phyloP scores from a whole-genome alignment of 2,113 vertebrate species.

The Madoqua kirkii region DNA sequence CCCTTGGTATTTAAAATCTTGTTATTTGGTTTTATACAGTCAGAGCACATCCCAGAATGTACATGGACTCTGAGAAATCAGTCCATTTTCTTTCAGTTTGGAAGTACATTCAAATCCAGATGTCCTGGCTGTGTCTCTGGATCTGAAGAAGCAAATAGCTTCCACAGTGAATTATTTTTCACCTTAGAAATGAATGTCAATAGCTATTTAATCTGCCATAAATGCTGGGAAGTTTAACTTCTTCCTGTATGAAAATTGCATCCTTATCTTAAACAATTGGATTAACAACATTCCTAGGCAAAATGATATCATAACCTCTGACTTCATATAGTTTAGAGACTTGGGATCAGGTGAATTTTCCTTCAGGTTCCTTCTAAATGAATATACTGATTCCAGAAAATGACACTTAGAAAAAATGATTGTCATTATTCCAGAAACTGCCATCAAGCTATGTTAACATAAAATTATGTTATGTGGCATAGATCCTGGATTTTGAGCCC shows the following conservation, averaged over 20 bases:
- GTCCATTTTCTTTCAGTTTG: neutral
- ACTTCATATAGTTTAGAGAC: neutral
- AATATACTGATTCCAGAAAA: conserved; percentile 21
- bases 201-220: neutral
- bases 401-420: neutral
- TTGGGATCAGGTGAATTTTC: neutral
- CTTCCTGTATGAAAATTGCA: neutral
- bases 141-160: neutral
- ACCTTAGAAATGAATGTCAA: neutral
- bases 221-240: neutral
- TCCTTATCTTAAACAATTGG: neutral
- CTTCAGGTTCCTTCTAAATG: neutral
- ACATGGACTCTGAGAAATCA: neutral
- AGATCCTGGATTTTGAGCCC: neutral
- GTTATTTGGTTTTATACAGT: neutral
- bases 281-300: neutral
- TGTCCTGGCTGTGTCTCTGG: neutral
- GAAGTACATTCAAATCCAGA: neutral
- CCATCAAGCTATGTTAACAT: neutral
- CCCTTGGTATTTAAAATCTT: neutral
- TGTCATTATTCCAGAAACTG: neutral
- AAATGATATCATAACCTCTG: neutral
- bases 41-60: neutral
- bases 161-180: neutral
- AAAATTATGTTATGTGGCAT: neutral